phyloP scores from a whole-genome alignment of 2,113 vertebrate genomes.

The Dryoscopus gambensis region DNA sequence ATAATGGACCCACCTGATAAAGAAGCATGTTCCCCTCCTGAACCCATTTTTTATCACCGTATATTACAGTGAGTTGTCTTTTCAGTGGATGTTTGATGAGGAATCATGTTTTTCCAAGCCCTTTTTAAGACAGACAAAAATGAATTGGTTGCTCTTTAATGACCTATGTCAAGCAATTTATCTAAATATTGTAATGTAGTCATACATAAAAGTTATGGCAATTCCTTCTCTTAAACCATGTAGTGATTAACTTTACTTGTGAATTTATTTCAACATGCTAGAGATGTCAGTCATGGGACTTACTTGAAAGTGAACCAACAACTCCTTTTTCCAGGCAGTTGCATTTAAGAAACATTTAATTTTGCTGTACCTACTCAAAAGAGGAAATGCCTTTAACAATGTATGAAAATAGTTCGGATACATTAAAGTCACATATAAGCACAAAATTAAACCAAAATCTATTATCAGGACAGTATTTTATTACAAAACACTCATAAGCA shows the following conservation, averaged over 20 bases:
- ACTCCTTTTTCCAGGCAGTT: not conserved
- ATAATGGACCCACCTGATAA: not conserved
- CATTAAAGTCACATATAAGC: not conserved
- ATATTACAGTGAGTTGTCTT: not conserved
- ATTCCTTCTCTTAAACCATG: not conserved
- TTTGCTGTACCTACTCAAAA: not conserved
- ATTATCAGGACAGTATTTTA: not conserved
- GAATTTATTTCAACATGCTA: conserved; percentile 2
- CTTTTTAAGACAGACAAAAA: conserved; percentile 26
- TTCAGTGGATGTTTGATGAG: conserved; percentile 22
- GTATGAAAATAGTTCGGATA: not conserved
- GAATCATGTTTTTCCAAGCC: not conserved
- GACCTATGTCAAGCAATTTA: conserved; percentile 5
- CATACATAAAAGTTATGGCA: conserved; percentile 1
- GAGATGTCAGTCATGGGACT: not conserved
- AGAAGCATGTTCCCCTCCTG: not conserved
- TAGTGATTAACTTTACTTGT: conserved; percentile 18
- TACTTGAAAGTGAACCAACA: not conserved
- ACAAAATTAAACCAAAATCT: not conserved
- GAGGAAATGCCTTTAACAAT: not conserved
- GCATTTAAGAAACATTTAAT: not conserved
- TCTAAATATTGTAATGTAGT: not conserved
- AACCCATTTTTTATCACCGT: not conserved
- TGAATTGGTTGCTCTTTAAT: not conserved
- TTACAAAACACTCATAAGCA: not conserved